These are phyloP conservation scores for Camponotus fellah DNA, from an alignment of 2,888 invertebrate genomes.

Conservation along the genomic window DNA sequence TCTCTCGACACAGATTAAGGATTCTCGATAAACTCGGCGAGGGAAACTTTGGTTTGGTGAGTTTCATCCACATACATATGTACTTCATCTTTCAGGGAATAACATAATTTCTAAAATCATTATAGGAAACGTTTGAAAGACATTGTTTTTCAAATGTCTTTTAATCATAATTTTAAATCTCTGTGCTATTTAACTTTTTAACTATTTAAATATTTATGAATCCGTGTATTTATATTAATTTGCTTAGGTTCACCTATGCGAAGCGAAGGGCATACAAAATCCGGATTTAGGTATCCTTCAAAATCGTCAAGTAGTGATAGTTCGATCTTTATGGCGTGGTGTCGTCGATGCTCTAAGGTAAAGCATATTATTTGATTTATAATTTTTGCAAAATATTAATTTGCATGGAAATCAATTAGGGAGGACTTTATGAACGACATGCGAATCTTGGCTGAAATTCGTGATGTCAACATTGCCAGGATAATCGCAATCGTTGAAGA, in stretches of 20 bases:
- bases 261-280: slow-evolving; percentile 91
- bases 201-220: neutral
- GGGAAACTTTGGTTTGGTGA: slow-evolving; percentile 94
- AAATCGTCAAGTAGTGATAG: slow-evolving; percentile 91
- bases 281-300: slow-evolving; percentile 87
- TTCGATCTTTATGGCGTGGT: slow-evolving; percentile 92
- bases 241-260: slow-evolving; percentile 91
- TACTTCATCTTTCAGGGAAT: neutral
- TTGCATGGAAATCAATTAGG: slow-evolving; percentile 86
- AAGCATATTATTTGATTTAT: slow-evolving; percentile 1
- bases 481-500: slow-evolving; percentile 94
- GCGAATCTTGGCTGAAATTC: slow-evolving; percentile 93
- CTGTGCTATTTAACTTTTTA: neutral
- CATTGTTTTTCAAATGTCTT: neutral
- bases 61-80: neutral
- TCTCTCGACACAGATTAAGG: slow-evolving; percentile 94
- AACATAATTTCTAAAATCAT: no score
- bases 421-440: slow-evolving; percentile 96
- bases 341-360: slow-evolving; percentile 90
- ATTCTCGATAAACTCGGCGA: slow-evolving; percentile 95
- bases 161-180: neutral
- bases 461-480: slow-evolving; percentile 94
- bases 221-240: neutral
- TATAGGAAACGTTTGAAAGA: neutral
- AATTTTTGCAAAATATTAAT: neutral